Evolutionary conservation across 2,888 invertebrate genomes (phyloP), one percentile per base, ranked within the genome.

Genomic region (Stictocephala bisonia): DNA sequence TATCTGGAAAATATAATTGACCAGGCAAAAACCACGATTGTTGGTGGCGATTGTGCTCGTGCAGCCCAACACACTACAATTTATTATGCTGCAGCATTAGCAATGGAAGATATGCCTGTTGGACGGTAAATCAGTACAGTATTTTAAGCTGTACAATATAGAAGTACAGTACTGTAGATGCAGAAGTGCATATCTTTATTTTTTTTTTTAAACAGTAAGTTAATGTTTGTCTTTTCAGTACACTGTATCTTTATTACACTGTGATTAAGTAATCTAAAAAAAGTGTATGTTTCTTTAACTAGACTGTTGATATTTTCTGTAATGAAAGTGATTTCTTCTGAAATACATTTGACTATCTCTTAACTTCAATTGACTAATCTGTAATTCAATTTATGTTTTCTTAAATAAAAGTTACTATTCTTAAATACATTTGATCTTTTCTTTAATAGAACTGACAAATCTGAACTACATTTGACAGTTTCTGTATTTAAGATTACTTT

Each of bases 31-130:
- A 56, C 76, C 41, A 74, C 72, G 7, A 72, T 76, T 48, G 72
- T 77, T n/a, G 77, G 75, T 48, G 76, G 76, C 20, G 78, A 78
- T 73, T 78, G 78, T 73, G 76, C 77, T 9, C 66, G 75, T 18
- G 77, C 76, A 58, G 76, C 70, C 13, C 74, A 78, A 58, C 77
- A 77, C 27, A 67, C 64, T 11, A 75, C 78, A 31, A 67, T 35
- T 22, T 41, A 27, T 70, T 74, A 78, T 73, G 67, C 71, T 53
- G 69, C 74, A 18, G 72, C 74, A 31, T 75, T 78, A 48, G 70
- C 70, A 20, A 60, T 72, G 73, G 50, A 76, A 41, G 72, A 76
- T 64, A 76, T 74, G 74, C 69, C 24, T 48, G 77, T 78, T 11
- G 75, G 75, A 41, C 40, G 26, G 2, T 51, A 72, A 72, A 41